phyloP scores from a whole-genome alignment of 2,113 vertebrate genomes.

The Gobio gobio region DNA sequence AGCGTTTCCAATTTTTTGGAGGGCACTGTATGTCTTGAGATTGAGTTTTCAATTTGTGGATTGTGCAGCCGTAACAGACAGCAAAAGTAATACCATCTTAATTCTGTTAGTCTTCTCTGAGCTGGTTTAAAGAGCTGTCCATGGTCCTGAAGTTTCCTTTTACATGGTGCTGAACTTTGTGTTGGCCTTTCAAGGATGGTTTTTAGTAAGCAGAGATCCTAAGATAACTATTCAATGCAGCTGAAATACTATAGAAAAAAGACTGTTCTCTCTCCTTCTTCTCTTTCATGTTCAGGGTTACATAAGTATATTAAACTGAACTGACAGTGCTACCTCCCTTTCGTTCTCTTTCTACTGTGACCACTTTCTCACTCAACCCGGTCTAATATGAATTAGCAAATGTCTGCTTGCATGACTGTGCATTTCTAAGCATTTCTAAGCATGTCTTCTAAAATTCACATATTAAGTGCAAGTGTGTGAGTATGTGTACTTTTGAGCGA shows the following conservation, averaged over 20 bases:
- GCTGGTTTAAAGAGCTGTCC: constrained; percentile 7
- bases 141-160: constrained; percentile 13
- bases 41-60: not conserved
- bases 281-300: constrained; percentile 31
- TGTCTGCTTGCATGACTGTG: not conserved
- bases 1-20: not conserved
- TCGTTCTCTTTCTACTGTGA: constrained; percentile 17
- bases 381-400: constrained; percentile 46
- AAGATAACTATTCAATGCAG: not conserved
- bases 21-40: not conserved
- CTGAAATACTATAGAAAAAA: not conserved
- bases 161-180: not conserved
- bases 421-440: not conserved
- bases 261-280: not conserved
- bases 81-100: not conserved
- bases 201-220: not conserved
- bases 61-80: not conserved
- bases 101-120: not conserved
- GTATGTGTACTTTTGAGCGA: constrained; percentile 15
- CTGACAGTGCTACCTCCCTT: constrained; percentile 33
- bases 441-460: no score
- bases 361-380: not conserved
- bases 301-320: constrained; percentile 32
- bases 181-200: constrained; percentile 5
- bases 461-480: not conserved